Conservation (phyloP, 2,888 invertebrate species). For the Xylocampa areola region DNA sequence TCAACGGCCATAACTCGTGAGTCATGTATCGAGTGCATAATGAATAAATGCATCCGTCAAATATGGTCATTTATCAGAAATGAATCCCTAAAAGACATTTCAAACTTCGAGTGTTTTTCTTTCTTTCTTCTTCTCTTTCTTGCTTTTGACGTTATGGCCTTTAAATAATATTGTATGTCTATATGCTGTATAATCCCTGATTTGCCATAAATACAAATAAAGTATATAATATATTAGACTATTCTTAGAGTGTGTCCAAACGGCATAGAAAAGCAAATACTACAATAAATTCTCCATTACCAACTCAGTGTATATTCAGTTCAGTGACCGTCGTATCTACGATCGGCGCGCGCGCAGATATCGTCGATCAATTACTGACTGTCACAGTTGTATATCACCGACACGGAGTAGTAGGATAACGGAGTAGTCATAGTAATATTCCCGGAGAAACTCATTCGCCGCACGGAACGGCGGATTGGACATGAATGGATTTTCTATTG, state of each 20-base stretch:
- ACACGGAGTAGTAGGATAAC: conserved; percentile 21
- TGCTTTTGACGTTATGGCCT: too few relatives aligned
- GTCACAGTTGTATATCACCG: conserved; percentile 70
- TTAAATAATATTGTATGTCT: too few relatives aligned
- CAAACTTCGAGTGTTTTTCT: too few relatives aligned
- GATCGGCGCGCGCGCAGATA: conserved; percentile 63
- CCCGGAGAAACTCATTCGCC: too few relatives aligned
- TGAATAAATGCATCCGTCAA: too few relatives aligned
- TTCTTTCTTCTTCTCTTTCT: too few relatives aligned
- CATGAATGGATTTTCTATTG: too few relatives aligned
- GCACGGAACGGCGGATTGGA: too few relatives aligned
- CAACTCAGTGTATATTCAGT: conserved; percentile 44
- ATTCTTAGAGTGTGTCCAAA: conserved; percentile 20
- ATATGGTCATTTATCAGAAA: too few relatives aligned
- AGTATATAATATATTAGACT: conserved; percentile 12
- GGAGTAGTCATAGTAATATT: conserved; percentile 8
- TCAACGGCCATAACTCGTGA: too few relatives aligned
- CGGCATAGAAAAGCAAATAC: conserved; percentile 31
- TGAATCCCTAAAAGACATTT: too few relatives aligned
- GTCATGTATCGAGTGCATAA: too few relatives aligned
- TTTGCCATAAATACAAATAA: neutral
- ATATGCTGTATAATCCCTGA: neutral
- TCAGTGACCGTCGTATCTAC: conserved; percentile 57
- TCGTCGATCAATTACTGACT: conserved; percentile 76
- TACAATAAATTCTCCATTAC: conserved; percentile 31